Conservation (phyloP, 2,888 invertebrate genomes). For the Himalopsyche tibetana region DNA sequence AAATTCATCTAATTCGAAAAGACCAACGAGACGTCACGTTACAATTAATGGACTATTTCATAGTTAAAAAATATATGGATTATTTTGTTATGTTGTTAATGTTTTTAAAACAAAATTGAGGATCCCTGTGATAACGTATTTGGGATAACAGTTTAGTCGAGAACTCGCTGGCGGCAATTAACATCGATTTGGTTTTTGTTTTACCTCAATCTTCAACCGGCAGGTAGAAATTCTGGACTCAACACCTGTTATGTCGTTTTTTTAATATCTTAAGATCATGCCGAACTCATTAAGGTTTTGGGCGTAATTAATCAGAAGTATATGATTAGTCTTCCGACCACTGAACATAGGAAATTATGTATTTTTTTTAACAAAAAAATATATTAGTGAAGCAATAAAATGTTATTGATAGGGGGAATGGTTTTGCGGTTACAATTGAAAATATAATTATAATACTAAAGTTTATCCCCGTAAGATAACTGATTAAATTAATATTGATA, state of each 20-base stretch:
- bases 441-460: not conserved
- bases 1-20: too few relatives aligned
- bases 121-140: not conserved
- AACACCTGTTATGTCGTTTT: conserved; percentile 29
- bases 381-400: not conserved
- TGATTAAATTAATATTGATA: not conserved
- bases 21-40: too few relatives aligned
- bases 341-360: not conserved
- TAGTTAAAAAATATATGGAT: too few relatives aligned
- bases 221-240: conserved; percentile 29
- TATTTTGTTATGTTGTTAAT: too few relatives aligned
- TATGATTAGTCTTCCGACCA: conserved; percentile 18
- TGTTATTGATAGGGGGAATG: not conserved
- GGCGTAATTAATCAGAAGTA: conserved; percentile 29
- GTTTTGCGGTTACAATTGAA: not conserved
- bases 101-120: not conserved
- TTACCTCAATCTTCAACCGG: conserved; percentile 36
- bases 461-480: not conserved
- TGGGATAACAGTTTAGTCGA: conserved; percentile 29
- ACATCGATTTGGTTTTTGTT: conserved; percentile 33
- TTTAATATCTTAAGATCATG: conserved; percentile 26
- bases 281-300: conserved; percentile 39
- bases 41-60: too few relatives aligned
- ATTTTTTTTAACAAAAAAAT: not conserved
- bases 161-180: conserved; percentile 12